Evolutionary conservation across 2,888 invertebrate genomes (phyloP), one percentile per base, ranked within the genome.

Genomic region (Tanytarsus gracilentus): DNA sequence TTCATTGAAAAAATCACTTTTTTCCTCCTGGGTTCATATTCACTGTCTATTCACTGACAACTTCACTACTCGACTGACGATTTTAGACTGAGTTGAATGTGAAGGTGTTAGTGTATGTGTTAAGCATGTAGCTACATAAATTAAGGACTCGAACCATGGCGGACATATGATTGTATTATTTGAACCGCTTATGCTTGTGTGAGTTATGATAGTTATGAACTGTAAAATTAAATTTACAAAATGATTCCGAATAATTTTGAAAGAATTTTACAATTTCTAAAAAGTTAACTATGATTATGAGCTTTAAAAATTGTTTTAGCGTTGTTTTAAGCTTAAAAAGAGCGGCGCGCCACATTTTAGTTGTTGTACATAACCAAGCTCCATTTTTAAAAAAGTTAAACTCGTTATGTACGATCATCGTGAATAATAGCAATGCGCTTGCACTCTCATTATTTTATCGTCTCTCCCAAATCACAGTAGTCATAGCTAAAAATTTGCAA

Each of bases 21-120:
- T 58, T 30, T 21, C 25, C 25, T 25, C 30, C 9, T n/a, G 18
- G 18, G 25, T 48, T 29, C 44, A 58, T 40, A 58, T 27, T 44
- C 48, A 26, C 44, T 36, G 40, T 58, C 21, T 58, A 18, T 39
- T 44, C 58, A 44, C 29, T 58, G 58, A 58, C 30, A 30, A 40
- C 40, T 58, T 58, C 40, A 14, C 25, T 21, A 48, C 44, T 44
- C 58, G 58, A 58, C 58, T 58, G 48, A 58, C 40, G 27, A 30
- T 18, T 44, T 44, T 18, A 16, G 49, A 49, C 25, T 27, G 26
- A 25, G 21, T 9, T 18, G 2, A 44, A 18, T 44, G 18, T 44
- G 9, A 18, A 44, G 16, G 44, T 44, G 23, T 23, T 9, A 44
- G 4, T 44, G 23, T 11, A 3, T 18, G 21, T 44, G 36, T 36